Evolutionary conservation across 2,888 invertebrate genomes (phyloP).

Genomic region (Catonia carolina): DNA sequence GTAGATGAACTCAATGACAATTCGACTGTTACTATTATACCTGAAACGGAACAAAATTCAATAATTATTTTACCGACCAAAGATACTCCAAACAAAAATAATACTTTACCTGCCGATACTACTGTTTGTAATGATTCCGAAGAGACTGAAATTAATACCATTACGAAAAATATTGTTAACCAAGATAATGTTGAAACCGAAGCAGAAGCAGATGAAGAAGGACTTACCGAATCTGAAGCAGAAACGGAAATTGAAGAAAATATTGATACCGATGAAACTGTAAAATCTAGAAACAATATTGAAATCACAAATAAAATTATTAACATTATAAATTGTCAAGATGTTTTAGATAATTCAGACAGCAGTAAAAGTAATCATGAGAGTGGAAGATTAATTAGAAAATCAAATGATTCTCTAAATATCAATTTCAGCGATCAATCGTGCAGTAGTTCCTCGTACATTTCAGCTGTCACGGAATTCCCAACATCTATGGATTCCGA

Average conservation of each 20-base stretch:
- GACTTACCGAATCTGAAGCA: neutral
- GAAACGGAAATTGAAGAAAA: neutral
- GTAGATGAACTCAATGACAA: neutral
- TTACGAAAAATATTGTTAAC: neutral
- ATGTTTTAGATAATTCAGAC: too few relatives aligned
- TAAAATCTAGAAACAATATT: neutral
- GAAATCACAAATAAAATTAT: neutral
- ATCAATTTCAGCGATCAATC: conserved; percentile 1
- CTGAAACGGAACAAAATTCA: neutral
- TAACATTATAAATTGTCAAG: neutral
- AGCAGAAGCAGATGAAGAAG: neutral
- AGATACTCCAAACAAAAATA: conserved; percentile 18
- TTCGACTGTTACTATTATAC: neutral
- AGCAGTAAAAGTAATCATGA: too few relatives aligned
- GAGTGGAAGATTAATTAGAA: neutral
- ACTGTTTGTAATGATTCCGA: neutral
- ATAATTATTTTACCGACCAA: neutral
- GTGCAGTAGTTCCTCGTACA: neutral
- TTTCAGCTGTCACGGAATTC: neutral
- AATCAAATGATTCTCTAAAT: neutral
- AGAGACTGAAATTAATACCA: neutral
- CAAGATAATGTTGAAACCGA: neutral
- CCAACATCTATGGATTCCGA: neutral
- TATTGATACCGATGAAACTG: neutral
- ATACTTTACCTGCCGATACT: conserved; percentile 5